Conservation (phyloP, 2,797 vertebrate species). For the Danio aesculapii region DNA sequence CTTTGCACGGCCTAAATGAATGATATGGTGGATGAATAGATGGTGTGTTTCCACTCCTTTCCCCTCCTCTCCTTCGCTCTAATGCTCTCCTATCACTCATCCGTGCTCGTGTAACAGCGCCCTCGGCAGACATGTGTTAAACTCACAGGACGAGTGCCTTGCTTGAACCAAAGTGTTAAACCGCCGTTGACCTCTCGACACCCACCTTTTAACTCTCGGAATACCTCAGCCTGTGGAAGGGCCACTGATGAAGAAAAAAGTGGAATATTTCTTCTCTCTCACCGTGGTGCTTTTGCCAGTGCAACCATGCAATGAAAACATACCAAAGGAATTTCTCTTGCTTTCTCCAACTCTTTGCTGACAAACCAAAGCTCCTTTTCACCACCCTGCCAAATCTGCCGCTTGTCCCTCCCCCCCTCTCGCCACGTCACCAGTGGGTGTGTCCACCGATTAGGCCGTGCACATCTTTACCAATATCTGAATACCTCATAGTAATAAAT, state of each 20-base stretch:
- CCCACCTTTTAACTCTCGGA: constrained; percentile 96
- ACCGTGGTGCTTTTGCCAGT: constrained; percentile 97
- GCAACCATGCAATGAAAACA: constrained; percentile 98
- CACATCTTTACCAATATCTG: constrained; percentile 81
- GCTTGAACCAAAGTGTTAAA: constrained; percentile 99
- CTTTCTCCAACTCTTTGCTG: constrained; percentile 86
- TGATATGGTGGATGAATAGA: constrained; percentile 85
- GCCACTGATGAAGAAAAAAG: constrained; percentile 92
- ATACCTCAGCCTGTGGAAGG: constrained; percentile 99
- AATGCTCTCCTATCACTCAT: constrained; percentile 65
- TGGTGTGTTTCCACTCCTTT: constrained; percentile 72
- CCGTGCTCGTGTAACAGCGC: constrained; percentile 76
- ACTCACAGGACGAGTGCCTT: constrained; percentile 99
- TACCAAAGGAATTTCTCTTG: constrained; percentile 94
- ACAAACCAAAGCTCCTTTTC: constrained; percentile 92
- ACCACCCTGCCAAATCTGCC: constrained; percentile 72
- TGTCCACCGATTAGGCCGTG: constrained; percentile 89
- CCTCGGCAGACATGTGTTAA: constrained; percentile 83
- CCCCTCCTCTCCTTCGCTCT: constrained; percentile 61
- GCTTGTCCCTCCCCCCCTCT: constrained; percentile 63
- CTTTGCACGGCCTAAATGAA: constrained; percentile 91
- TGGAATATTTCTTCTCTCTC: constrained; percentile 85
- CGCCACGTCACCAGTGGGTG: constrained; percentile 71
- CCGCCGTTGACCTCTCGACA: constrained; percentile 96
- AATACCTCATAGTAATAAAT: constrained; percentile 99